Base-by-base conservation (phyloP, 2,113 vertebrate species). In the Podarcis muralis region DNA sequence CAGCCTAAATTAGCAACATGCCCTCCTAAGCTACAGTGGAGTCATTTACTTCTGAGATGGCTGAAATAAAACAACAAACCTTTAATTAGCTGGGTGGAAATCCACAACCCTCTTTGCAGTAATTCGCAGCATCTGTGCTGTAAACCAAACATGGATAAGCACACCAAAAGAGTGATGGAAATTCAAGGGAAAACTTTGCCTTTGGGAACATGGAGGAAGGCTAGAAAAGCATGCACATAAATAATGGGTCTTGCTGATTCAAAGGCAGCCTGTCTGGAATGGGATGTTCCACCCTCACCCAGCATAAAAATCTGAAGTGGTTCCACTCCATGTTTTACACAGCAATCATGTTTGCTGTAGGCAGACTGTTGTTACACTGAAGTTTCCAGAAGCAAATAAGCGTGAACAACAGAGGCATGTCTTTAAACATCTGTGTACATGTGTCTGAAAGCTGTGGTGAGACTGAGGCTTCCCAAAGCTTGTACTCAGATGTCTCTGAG, bases 1-100 rank as follows among this genome's bases (percentile, higher is more conserved):
- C 85, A 89, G 53, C 86, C 18, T 13, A 23, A 89, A 93, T 89
- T 82, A 94, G 48, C 87, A 91, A 83, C 84, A 88, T 93, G 59
- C 59, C 89, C 48, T 84, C 91, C 53, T 84, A 83, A 92, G 83
- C 0, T 48, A 71, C 0, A 0, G 48, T 59, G 69, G 76, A 91
- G 91, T 59, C 71, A 16, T 89, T 92, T 89, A 82, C 84, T 91
- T 91, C 1, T 1, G 75, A 84, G 69, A 85, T 9, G 86, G 59
- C 1, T 1, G 74, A 90, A 92, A 89, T 15, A 35, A 89, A 95
- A 90, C 13, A 93, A 84, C 30, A 48, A 87, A 90, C 66, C 69
- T 87, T 93, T 91, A 89, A 88, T 59, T 88, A 77, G 92, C 66
- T 32, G 84, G 75, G 0, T 7, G 71, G 75, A 88, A 92, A 93